Base-by-base conservation (phyloP, 2,888 invertebrate species). In the Cotesia congregata region DNA sequence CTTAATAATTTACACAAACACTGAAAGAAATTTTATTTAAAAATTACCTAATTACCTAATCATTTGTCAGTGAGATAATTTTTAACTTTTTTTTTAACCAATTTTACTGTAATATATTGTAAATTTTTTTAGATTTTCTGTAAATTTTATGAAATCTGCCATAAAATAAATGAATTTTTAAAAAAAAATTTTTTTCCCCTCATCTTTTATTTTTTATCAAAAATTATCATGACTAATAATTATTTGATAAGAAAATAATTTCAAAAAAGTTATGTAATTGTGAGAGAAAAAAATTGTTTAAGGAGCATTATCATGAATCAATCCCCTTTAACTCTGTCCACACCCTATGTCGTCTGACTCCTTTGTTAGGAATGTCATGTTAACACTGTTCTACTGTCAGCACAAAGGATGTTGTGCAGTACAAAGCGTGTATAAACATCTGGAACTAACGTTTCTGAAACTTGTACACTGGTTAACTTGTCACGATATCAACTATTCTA, bases 361-460 rank as follows among this genome's bases (percentile, higher is more conserved):
- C 65, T 65, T 65, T 65, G 70, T 70, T 59, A 60, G 9, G 30
- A 59, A 70, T 59, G 70, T 70, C 70, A 70, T 70, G 70, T 70
- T 70, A 70, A 70, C 70, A 70, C 50, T 50, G 12, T 70, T 60
- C 20, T 59, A 68, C 39, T 40, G 67, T n/a, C 41, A 40, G 38
- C 15, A 68, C 67, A 68, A 68, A 70, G 70, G 50, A 59, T 70
- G 41, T 70, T 5, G 70, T 50, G 59, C 30, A 50, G 17, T 70
- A 50, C 60, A 70, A 70, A 70, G 70, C 70, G 50, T 70, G 59
- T 59, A 50, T 50, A 70, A 70, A 70, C 70, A 70, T 30, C 70
- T 68, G 67, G 40, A 39, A 15, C 67, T 68, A 41, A n/a, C 67
- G n/a, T 68, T 41, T 67, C 67, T 15, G 67, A 6, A 30, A 67